Evolutionary conservation across 2,113 vertebrate species (phyloP), one percentile per base, ranked within the genome.

Genomic region (Craseonycteris thonglongyai): DNA sequence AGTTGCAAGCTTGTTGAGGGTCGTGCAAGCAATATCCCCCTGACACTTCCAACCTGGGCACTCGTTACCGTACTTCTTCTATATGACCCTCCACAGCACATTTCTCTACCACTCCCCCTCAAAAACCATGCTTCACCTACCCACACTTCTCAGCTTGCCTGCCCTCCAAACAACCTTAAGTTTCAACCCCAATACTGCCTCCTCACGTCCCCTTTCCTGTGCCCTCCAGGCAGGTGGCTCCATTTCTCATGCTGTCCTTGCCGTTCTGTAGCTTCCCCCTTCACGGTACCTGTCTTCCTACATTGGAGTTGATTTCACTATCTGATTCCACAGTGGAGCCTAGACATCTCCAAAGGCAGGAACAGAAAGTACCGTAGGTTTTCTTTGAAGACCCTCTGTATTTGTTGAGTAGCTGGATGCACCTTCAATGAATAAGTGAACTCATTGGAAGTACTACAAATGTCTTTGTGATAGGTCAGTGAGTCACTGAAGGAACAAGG

Each of bases 41-140:
- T 33, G 19, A 6, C 2, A 2, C 40, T 15, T 33, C 22, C 13
- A 5, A 0, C n/a, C 18, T 0, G 30, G 35, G 63, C 22, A 0
- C 11, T 6, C 1, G 24, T 30, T 56, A 35, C 5, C 0, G 0
- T 59, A 13, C 15, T 84, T 58, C 26, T 42, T 82, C 87, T 47
- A 0, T 35, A 6, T 6, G 71, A 59, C 26, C 59, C 8, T 6
- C 16, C 40, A 19, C 6, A 54, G 42, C 24, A 18, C n/a, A 0
- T 66, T 26, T 63, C 47, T 86, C 65, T 19, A 15, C 54, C 26
- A n/a, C 0, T 19, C 13, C 61, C 74, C 51, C 47, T 45, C 90
- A 26, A 4, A 42, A 78, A 81, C 11, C 35, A 30, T 26, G 22
- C 22, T 19, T 33, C 38, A 7, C 42, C 13, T 16, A 10, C 14